Conservation (phyloP, 2,113 vertebrate genomes). For the Erinaceus europaeus region DNA sequence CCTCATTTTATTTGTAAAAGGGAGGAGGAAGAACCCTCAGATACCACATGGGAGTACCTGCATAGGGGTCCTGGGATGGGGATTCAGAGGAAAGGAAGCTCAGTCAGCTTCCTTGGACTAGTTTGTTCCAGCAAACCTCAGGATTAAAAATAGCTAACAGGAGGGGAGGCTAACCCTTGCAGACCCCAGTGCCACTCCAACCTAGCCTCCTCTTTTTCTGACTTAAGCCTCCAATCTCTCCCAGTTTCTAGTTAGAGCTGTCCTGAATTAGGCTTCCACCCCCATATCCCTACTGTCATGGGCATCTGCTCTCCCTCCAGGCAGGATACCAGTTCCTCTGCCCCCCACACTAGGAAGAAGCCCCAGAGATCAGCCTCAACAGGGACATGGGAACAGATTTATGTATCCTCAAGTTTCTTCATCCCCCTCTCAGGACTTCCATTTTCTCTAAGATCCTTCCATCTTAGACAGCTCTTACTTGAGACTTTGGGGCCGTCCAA, state of each 20-base stretch:
- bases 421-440: no score
- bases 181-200: background rate
- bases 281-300: background rate
- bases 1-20: background rate
- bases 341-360: no score
- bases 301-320: background rate
- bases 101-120: background rate
- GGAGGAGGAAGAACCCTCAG: background rate
- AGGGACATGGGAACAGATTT: background rate
- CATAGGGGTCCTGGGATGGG: no score
- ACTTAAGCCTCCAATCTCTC: background rate
- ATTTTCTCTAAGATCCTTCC: background rate
- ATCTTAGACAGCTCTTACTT: background rate
- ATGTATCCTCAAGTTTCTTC: background rate
- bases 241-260: background rate
- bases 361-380: background rate
- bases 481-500: background rate
- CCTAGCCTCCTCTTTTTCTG: background rate
- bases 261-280: background rate
- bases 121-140: background rate
- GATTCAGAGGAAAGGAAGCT: background rate
- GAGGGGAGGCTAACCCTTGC: no score
- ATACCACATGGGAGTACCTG: no score
- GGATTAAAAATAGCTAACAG: background rate
- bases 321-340: no score